Conservation (phyloP, 2,797 vertebrate genomes). For the Pantherophis vulpinus region DNA sequence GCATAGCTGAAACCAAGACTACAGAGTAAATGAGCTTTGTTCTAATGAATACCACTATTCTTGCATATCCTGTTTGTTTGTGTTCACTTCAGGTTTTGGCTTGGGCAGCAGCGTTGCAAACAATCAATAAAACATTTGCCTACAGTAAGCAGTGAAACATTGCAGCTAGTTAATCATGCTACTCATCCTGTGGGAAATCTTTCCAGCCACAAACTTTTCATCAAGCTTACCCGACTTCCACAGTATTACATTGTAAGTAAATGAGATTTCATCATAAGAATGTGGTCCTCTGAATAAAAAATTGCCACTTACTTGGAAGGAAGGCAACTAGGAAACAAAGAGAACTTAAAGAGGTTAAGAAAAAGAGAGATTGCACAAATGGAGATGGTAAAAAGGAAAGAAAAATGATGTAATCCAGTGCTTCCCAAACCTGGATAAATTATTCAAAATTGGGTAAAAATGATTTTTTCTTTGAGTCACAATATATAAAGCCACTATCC, state of each 20-base stretch:
- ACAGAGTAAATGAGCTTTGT: neutral
- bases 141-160: constrained; percentile 88
- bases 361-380: neutral
- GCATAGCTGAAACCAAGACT: neutral
- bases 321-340: neutral
- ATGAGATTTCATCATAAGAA: constrained; percentile 20
- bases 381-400: neutral
- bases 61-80: constrained; percentile 25
- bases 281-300: constrained; percentile 3
- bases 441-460: neutral
- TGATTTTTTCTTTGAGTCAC: neutral
- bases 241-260: constrained; percentile 96
- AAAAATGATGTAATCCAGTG: neutral
- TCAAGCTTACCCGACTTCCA: constrained; percentile 95
- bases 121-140: constrained; percentile 98
- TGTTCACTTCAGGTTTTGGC: constrained; percentile 89
- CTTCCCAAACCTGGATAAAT: neutral
- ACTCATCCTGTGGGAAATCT: constrained; percentile 89
- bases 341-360: neutral
- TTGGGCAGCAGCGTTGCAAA: constrained; percentile 94
- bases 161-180: constrained; percentile 89
- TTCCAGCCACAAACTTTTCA: constrained; percentile 93
- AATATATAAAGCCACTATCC: neutral
- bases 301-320: neutral
- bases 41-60: constrained; percentile 29